A percentile compares a stretch with the other conserved stretches of the same genome.
Evolutionary conservation across 2,797 vertebrate species (phyloP).

Genomic region (Podarcis siculus): DNA sequence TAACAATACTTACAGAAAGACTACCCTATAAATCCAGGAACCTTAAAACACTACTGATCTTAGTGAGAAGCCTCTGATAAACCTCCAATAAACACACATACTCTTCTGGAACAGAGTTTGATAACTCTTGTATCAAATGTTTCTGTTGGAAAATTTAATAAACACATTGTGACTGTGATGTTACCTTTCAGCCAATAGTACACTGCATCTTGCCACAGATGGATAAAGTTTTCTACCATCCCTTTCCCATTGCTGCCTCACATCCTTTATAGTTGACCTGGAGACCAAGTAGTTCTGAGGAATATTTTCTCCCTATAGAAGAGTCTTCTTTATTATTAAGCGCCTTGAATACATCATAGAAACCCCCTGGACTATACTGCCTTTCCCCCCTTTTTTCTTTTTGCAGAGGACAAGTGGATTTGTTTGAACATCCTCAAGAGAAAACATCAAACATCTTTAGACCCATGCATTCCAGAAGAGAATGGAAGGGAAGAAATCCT

Average conservation of each 20-base stretch:
- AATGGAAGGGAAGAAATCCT: not conserved
- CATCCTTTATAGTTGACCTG: not conserved
- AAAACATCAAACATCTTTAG: conserved; percentile 12
- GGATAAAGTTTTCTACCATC: not conserved
- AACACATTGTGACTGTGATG: not conserved
- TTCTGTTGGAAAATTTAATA: not conserved
- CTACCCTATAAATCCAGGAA: not conserved
- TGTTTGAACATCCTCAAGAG: not conserved
- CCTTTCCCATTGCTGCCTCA: not conserved
- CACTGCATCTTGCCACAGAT: not conserved
- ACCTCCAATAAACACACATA: not conserved
- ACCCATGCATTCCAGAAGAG: not conserved
- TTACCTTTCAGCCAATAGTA: not conserved
- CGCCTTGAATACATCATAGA: not conserved
- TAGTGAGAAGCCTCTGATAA: not conserved
- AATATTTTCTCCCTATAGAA: not conserved
- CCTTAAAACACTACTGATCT: not conserved
- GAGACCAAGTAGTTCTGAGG: not conserved
- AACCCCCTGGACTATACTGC: not conserved
- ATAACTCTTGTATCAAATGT: not conserved
- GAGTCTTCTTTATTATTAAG: not conserved
- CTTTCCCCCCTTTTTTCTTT: not conserved
- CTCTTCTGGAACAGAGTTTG: not conserved
- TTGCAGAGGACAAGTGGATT: not conserved
- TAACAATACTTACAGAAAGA: not conserved